Percentiles rank a stretch among this genome's conserved stretches.
phyloP scores from a whole-genome alignment of 2,888 invertebrate species.

The Mythimna impura region DNA sequence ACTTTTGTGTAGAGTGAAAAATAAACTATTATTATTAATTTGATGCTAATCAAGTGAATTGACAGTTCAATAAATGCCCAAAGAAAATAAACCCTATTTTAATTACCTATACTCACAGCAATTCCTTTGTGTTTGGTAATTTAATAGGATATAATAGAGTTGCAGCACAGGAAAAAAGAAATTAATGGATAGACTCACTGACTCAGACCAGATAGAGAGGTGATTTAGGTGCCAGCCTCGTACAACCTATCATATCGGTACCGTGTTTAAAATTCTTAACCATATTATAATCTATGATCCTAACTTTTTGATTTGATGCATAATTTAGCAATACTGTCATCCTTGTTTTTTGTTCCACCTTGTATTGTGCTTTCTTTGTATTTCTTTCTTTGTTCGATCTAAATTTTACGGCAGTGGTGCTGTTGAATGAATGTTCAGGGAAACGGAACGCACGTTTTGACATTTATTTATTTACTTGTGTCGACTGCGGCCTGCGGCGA shows the following conservation, averaged over 20 bases:
- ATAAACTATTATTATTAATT: too few relatives aligned
- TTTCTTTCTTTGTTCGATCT: constrained; percentile 21
- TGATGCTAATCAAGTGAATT: background rate
- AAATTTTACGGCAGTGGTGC: constrained; percentile 3
- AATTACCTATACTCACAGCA: background rate
- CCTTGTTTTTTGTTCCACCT: constrained; percentile 2
- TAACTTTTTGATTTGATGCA: background rate
- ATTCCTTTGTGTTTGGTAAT: background rate
- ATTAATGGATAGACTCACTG: too few relatives aligned
- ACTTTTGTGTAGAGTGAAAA: too few relatives aligned
- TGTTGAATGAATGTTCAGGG: accelerated
- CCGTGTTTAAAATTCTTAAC: too few relatives aligned
- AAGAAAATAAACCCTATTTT: background rate
- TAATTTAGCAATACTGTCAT: background rate
- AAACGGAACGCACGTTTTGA: constrained; percentile 42
- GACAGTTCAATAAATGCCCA: constrained; percentile 7
- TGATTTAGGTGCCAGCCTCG: too few relatives aligned
- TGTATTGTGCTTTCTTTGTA: background rate
- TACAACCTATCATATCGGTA: too few relatives aligned
- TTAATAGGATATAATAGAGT: background rate
- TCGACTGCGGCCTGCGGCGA: background rate
- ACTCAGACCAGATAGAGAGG: too few relatives aligned
- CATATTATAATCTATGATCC: too few relatives aligned
- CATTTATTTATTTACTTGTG: constrained; percentile 43
- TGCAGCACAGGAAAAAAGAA: too few relatives aligned